Percentiles rank a stretch among this genome's conserved stretches.
Conservation (phyloP, 37 sponge, comb jelly and placozoan genomes). For the Chondrosia reniformis region DNA sequence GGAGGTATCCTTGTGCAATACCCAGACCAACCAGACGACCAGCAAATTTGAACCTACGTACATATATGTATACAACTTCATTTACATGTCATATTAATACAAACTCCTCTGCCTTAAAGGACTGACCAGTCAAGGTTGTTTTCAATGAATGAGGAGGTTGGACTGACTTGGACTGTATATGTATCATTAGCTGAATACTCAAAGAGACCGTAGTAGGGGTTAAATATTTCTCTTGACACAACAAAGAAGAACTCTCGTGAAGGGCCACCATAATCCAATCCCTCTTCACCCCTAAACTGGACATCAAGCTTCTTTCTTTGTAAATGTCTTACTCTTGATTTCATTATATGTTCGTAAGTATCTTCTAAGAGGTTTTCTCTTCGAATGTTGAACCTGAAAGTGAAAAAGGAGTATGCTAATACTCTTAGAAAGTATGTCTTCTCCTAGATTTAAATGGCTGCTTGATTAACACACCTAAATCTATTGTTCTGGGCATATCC, state of each 20-base stretch:
- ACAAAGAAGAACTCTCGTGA: conserved; percentile 93
- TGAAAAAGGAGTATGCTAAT: background rate
- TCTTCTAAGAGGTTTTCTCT: conserved; percentile 80
- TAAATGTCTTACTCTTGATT: conserved; percentile 42
- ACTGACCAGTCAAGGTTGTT: conserved; percentile 69
- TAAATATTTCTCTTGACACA: conserved; percentile 89
- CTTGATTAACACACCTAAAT: no score
- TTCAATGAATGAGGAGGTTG: conserved; percentile 77
- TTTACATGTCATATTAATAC: background rate
- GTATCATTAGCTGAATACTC: conserved; percentile 95
- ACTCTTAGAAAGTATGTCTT: no score
- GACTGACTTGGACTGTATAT: conserved; percentile 84
- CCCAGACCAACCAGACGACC: conserved; percentile 79
- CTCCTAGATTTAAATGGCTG: no score
- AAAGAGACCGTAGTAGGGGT: conserved; percentile 90
- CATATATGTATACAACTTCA: background rate
- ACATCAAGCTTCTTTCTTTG: conserved; percentile 78
- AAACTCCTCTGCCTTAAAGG: background rate
- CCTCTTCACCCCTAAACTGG: conserved; percentile 79
- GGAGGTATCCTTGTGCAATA: conserved; percentile 76
- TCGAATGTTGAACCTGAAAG: conserved; percentile 60
- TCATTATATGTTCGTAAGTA: conserved; percentile 57
- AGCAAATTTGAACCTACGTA: conserved; percentile 73
- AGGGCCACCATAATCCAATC: conserved; percentile 92
- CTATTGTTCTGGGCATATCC: conserved; percentile 65